A percentile compares a stretch with the other conserved stretches of the same genome.
These are phyloP conservation scores for Aphelinus atriplicis DNA, from an alignment of 1,140 invertebrate genomes.

Conservation along the genomic window DNA sequence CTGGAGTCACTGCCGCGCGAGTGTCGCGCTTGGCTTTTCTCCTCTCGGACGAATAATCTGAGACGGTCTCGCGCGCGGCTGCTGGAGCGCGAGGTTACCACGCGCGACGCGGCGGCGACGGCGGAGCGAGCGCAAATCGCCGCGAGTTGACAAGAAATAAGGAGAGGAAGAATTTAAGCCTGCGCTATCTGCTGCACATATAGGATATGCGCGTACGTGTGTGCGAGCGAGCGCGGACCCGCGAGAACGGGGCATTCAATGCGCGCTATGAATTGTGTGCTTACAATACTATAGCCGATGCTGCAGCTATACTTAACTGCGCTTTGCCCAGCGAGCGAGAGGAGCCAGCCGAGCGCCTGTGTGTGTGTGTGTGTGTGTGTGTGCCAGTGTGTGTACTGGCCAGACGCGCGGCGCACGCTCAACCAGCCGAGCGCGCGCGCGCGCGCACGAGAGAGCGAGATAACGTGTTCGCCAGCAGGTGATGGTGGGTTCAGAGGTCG, in stretches of 20 bases:
- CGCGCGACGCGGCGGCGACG: neutral
- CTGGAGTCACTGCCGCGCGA: neutral
- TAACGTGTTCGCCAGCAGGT: slow-evolving; percentile 38
- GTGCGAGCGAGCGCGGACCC: neutral
- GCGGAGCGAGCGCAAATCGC: slow-evolving; percentile 21
- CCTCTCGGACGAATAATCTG: slow-evolving; percentile 10
- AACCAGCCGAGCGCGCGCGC: too few relatives aligned
- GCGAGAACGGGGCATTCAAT: slow-evolving; percentile 8
- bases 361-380: neutral
- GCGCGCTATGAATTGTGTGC: slow-evolving; percentile 36
- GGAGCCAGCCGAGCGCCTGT: too few relatives aligned
- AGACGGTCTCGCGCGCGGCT: neutral
- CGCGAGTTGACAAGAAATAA: slow-evolving; percentile 10
- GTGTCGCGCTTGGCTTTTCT: neutral
- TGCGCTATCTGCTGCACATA: neutral
- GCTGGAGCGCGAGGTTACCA: neutral
- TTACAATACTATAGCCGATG: slow-evolving; percentile 31
- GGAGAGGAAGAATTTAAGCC: slow-evolving; percentile 18
- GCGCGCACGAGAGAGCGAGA: neutral
- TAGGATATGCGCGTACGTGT: neutral
- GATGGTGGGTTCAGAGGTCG: slow-evolving; percentile 41
- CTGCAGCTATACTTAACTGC: slow-evolving; percentile 33
- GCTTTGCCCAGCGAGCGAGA: too few relatives aligned
- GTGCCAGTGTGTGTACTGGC: too few relatives aligned
- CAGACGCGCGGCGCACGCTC: too few relatives aligned